phyloP scores from a whole-genome alignment of 2,797 vertebrate species.

The Crocodylus rhombifer region DNA sequence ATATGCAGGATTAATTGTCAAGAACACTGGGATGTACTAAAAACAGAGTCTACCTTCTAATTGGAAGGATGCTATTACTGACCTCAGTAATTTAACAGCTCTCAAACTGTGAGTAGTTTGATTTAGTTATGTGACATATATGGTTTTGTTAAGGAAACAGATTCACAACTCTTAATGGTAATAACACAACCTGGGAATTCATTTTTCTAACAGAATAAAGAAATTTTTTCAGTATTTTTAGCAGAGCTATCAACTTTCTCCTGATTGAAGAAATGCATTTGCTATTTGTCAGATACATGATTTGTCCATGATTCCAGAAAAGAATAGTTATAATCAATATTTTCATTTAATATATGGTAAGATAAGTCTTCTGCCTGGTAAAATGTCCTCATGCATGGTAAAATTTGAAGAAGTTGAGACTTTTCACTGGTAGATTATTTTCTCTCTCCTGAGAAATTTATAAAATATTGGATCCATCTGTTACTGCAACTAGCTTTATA shows the following conservation, averaged over 20 bases:
- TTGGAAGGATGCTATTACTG: neutral
- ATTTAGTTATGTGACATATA: neutral
- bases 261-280: neutral
- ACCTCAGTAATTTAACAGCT: neutral
- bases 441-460: neutral
- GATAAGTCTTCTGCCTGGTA: neutral
- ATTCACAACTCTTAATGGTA: neutral
- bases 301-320: neutral
- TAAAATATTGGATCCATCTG: neutral
- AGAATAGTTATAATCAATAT: neutral
- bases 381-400: neutral
- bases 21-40: neutral
- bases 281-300: neutral
- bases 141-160: neutral
- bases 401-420: neutral
- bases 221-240: accelerated
- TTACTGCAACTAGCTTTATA: neutral
- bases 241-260: neutral
- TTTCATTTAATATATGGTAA: neutral
- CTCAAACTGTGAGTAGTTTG: neutral
- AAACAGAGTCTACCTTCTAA: neutral
- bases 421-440: neutral
- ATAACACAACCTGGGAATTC: neutral
- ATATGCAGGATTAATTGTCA: neutral
- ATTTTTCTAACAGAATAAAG: neutral